A percentile compares a stretch with the other conserved stretches of the same genome.
Conservation (phyloP, 2,113 vertebrate genomes). For the Tinamus guttatus region DNA sequence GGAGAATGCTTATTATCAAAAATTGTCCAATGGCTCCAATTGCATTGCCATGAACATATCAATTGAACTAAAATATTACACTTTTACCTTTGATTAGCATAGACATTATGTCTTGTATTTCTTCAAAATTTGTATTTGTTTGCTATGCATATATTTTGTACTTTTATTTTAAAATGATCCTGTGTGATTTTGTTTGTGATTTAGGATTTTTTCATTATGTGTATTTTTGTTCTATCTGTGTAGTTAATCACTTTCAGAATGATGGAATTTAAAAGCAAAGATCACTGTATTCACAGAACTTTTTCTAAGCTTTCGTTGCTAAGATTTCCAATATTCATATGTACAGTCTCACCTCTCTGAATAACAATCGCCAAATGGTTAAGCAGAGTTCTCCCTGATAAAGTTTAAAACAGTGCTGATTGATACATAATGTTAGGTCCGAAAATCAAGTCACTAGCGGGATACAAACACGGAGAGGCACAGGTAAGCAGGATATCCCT, state of each 20-base stretch:
- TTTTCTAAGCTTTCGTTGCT: neutral
- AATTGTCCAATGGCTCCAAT: neutral
- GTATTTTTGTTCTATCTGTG: neutral
- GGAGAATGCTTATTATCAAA: neutral
- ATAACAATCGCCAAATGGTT: neutral
- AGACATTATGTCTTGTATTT: neutral
- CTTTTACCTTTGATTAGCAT: neutral
- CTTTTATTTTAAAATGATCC: too few relatives aligned
- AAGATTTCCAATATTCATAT: neutral
- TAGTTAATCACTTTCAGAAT: neutral
- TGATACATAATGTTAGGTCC: neutral
- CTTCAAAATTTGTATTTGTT: neutral
- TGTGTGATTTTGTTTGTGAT: too few relatives aligned
- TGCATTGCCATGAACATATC: neutral
- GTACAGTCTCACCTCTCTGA: neutral
- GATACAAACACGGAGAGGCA: too few relatives aligned
- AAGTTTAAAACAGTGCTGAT: neutral
- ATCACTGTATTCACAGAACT: neutral
- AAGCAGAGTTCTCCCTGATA: neutral
- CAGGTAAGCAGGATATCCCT: too few relatives aligned
- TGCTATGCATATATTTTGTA: neutral
- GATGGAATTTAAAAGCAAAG: neutral
- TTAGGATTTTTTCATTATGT: neutral
- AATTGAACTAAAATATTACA: neutral
- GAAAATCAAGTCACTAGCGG: too few relatives aligned